Evolutionary conservation across 1,140 invertebrate genomes (phyloP), one percentile per base, ranked within the genome.

Genomic region (Mesaphorura yosii): DNA sequence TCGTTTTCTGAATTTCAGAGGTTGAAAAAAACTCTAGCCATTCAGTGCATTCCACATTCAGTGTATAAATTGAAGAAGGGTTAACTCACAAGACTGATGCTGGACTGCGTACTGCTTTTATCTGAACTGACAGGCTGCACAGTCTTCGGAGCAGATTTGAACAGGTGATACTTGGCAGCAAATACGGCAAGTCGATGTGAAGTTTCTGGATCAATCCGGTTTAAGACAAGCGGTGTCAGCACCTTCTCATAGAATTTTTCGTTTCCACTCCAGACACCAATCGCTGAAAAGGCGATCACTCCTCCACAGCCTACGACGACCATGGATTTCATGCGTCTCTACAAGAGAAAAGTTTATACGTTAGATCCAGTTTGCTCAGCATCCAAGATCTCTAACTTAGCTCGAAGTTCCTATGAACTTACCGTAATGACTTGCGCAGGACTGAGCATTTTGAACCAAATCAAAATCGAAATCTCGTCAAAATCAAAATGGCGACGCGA

Each of bases 111-210:
- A n/a, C n/a, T 84, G 31, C 31, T 34, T 34, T 34, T n/a, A 37
- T 54, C 29, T 28, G 22, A 22, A n/a, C n/a, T n/a, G n/a, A n/a
- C n/a, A n/a, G n/a, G n/a, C n/a, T n/a, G n/a, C n/a, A n/a, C n/a
- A n/a, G n/a, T n/a, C n/a, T n/a, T n/a, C 26, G 51, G 51, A 20
- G 51, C 28, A 1, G 51, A 20, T 6, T 81, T 81, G 41, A 83
- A 70, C 1, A 93, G 44, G 27, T 80, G 78, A 72, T 83, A 82
- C 73, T 91, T 89, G 12, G 81, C 74, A 6, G 78, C 72, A 46
- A 73, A 70, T 2, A 94, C 72, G 10, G 84, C 84, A 25, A 87
- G 53, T 57, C 78, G 79, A 67, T 94, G 90, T 12, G 86, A 79
- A 49, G 69, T 73, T 73, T 94, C 90, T 1, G 88, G 81, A 67